Evolutionary conservation across 2,888 invertebrate genomes (phyloP).

Genomic region (Cephus spinipes): DNA sequence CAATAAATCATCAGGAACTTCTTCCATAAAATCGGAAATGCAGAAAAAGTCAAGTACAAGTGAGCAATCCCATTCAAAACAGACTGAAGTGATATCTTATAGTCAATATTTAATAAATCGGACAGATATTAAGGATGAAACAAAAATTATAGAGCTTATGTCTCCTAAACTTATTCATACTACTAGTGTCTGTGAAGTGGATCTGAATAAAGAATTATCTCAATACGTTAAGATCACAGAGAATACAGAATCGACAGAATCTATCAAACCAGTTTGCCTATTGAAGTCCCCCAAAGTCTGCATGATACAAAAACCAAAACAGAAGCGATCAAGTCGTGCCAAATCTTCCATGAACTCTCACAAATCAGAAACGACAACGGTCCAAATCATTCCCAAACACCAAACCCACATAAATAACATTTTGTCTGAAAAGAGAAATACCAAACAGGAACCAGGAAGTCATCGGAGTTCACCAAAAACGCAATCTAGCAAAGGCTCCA

Average conservation of each 20-base stretch:
- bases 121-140: background rate
- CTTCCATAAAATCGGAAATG: background rate
- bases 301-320: background rate
- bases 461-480: constrained; percentile 23
- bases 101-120: background rate
- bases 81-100: background rate
- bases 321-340: background rate
- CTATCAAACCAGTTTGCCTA: background rate
- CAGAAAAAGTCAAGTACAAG: background rate
- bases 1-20: background rate
- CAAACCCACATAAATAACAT: background rate
- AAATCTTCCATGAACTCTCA: background rate
- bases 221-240: constrained; percentile 31
- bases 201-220: constrained; percentile 30
- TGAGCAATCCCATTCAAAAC: constrained; percentile 8
- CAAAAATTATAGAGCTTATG: constrained; percentile 25
- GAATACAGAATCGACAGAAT: background rate
- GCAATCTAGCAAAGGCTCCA: constrained; percentile 11
- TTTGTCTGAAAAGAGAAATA: background rate
- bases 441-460: constrained; percentile 8
- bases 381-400: background rate
- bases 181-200: constrained; percentile 30
- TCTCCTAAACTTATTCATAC: constrained; percentile 31
- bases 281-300: background rate
- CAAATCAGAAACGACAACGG: background rate